Evolutionary conservation across 2,113 vertebrate species (phyloP).

Genomic region (Brachyhypopomus gauderio): DNA sequence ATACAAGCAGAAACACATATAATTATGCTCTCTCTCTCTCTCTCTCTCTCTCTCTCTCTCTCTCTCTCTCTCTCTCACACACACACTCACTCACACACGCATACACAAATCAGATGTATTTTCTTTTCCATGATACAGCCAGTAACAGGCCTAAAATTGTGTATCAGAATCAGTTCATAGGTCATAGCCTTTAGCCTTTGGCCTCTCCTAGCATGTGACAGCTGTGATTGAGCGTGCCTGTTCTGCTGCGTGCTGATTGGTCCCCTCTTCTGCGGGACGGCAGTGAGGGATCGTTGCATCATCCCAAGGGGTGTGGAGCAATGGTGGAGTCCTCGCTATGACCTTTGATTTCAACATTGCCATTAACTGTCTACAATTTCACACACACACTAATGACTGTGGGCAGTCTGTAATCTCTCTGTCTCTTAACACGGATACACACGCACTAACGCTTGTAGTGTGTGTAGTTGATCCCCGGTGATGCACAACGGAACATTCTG

Average conservation of each 20-base stretch:
- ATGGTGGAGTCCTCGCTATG: conserved; percentile 27
- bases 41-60: neutral
- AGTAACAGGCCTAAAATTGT: conserved; percentile 48
- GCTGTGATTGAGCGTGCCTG: no score
- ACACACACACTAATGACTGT: neutral
- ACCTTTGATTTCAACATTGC: conserved; percentile 32
- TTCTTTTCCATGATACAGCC: conserved; percentile 20
- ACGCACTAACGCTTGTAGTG: no score
- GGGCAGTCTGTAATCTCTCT: no score
- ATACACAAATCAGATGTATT: conserved; percentile 2
- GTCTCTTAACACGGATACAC: no score
- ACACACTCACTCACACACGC: conserved; percentile 12
- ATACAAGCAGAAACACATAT: neutral
- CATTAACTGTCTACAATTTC: conserved; percentile 40
- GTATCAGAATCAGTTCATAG: conserved; percentile 45
- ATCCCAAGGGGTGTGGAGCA: conserved; percentile 16
- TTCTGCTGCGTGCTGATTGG: no score
- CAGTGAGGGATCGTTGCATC: conserved; percentile 33
- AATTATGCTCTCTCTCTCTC: neutral
- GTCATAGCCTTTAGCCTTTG: conserved; percentile 23
- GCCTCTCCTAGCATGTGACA: conserved; percentile 11
- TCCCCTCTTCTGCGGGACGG: neutral
- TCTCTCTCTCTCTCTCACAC: neutral
- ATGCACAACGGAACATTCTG: no score
- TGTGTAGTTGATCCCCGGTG: no score